Conservation (phyloP, 1,140 invertebrate species). For the Hormaphis cornu region DNA sequence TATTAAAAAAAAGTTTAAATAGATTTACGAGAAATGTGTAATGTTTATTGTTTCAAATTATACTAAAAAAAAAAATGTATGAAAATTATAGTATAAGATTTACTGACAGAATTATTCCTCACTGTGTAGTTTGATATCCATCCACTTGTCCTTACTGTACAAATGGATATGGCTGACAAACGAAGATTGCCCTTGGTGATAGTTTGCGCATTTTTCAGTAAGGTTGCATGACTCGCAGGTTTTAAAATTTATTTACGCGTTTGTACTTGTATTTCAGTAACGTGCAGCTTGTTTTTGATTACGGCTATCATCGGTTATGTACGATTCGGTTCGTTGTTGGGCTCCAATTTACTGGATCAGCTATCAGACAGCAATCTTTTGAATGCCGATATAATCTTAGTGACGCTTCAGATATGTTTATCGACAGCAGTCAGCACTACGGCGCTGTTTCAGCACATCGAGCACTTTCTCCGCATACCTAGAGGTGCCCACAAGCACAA, state of each 20-base stretch:
- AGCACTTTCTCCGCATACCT: conserved; percentile 51
- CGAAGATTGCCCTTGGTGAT: conserved; percentile 54
- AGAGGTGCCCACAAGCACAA: conserved; percentile 46
- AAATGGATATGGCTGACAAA: conserved; percentile 66
- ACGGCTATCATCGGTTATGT: conserved; percentile 52
- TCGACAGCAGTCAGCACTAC: conserved; percentile 64
- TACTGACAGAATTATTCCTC: no score
- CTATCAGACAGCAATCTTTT: conserved; percentile 45
- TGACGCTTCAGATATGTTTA: conserved; percentile 63
- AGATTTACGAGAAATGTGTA: no score
- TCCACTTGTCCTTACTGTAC: conserved; percentile 64
- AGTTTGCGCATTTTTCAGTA: conserved; percentile 54
- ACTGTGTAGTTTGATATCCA: conserved; percentile 68
- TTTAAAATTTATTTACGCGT: no score
- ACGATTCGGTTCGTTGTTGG: conserved; percentile 50
- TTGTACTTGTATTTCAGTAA: conserved; percentile 43
- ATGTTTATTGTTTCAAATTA: no score
- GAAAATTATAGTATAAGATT: no score
- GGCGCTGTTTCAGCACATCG: conserved; percentile 63
- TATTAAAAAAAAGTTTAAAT: no score
- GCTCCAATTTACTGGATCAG: conserved; percentile 48
- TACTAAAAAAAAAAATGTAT: no score
- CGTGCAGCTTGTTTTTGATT: conserved; percentile 52
- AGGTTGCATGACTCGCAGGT: conserved; percentile 24
- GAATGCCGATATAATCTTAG: conserved; percentile 53